Conservation (phyloP, 1,140 invertebrate species). For the Archivesica marissinica region DNA sequence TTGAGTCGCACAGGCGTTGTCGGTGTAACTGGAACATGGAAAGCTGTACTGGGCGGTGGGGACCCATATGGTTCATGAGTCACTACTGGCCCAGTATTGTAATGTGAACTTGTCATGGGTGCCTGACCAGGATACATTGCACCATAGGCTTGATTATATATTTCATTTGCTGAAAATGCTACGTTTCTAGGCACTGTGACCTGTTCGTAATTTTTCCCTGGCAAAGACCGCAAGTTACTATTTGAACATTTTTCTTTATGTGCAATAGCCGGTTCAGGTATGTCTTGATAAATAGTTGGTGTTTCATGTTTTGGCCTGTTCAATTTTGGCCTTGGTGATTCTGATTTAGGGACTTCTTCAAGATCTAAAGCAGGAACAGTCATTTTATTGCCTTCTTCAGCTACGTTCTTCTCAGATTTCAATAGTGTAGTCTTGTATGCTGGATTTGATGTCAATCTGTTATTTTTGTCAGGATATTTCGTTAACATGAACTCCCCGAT, state of each 20-base stretch:
- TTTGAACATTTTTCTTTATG: conserved; percentile 9
- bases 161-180: conserved; percentile 75
- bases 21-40: conserved; percentile 8
- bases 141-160: conserved; percentile 75
- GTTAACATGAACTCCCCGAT: conserved; percentile 39
- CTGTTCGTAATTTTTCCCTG: conserved; percentile 72
- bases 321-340: conserved; percentile 54
- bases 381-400: conserved; percentile 6
- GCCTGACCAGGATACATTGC: not conserved
- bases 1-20: not conserved
- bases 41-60: not conserved
- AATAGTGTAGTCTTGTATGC: not conserved
- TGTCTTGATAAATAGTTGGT: conserved; percentile 56
- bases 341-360: not conserved
- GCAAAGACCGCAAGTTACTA: not conserved
- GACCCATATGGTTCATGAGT: not conserved
- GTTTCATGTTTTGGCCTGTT: conserved; percentile 62
- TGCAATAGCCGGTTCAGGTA: not conserved
- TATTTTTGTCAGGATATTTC: conserved; percentile 4
- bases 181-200: conserved; percentile 68
- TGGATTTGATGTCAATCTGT: not conserved
- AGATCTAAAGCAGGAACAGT: conserved; percentile 28
- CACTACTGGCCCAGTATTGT: not conserved
- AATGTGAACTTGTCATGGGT: not conserved
- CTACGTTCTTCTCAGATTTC: not conserved